Percentiles rank a stretch among this genome's conserved stretches.
These are phyloP conservation scores for Drosophila bifasciata DNA, from an alignment of 1,140 invertebrate genomes.

Conservation along the genomic window DNA sequence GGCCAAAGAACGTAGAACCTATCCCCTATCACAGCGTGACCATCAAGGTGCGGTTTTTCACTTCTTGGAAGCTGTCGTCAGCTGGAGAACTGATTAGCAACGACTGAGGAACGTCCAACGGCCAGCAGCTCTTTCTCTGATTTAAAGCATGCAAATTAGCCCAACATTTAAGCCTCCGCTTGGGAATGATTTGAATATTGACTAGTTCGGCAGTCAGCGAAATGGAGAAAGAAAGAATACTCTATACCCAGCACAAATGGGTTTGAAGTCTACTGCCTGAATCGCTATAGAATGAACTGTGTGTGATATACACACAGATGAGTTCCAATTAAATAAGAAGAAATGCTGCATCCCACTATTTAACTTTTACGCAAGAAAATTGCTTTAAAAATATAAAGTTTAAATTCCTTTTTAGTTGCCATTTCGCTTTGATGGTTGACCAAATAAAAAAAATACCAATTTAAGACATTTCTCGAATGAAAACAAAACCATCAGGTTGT, in stretches of 20 bases:
- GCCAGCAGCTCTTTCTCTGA: slow-evolving; percentile 31
- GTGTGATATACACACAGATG: not conserved
- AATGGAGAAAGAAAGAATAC: not conserved
- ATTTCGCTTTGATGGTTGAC: slow-evolving; percentile 21
- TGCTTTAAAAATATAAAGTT: not conserved
- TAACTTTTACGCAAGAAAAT: too few relatives aligned
- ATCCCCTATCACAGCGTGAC: slow-evolving; percentile 10
- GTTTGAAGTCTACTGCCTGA: too few relatives aligned
- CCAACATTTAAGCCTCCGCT: slow-evolving; percentile 22
- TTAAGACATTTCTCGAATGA: slow-evolving; percentile 4
- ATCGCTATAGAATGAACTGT: too few relatives aligned
- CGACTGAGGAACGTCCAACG: slow-evolving; percentile 8
- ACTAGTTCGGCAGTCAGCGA: slow-evolving; percentile 11
- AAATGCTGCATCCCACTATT: not conserved
- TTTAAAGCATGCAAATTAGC: slow-evolving; percentile 30
- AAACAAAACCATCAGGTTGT: slow-evolving; percentile 31
- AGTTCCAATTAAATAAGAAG: not conserved
- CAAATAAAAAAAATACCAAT: slow-evolving; percentile 4
- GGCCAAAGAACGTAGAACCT: not conserved
- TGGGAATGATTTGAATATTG: slow-evolving; percentile 34
- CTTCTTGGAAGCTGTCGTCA: slow-evolving; percentile 49
- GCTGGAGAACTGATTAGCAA: slow-evolving; percentile 35
- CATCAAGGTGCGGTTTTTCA: slow-evolving; percentile 14
- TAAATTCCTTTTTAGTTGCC: slow-evolving; percentile 15
- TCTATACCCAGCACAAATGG: not conserved